A percentile compares a stretch with the other conserved stretches of the same genome.
These are phyloP conservation scores for Watsonalla binaria DNA, from an alignment of 2,888 invertebrate species.

Conservation along the genomic window DNA sequence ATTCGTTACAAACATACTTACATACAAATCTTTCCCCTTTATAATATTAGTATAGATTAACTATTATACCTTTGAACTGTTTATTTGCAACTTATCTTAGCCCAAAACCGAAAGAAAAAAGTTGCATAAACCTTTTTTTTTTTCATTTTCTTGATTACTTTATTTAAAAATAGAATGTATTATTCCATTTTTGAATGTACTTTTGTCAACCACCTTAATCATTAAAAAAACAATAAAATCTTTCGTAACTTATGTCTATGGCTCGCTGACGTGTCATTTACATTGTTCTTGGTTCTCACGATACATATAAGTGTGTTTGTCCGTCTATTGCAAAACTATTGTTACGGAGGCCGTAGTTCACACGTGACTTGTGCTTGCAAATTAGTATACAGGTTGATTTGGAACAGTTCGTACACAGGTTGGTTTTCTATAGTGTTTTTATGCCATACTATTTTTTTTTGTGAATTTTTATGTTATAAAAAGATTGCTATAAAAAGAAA, in stretches of 20 bases:
- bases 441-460: background rate
- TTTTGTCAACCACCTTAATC: background rate
- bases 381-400: conserved; percentile 8
- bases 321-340: conserved; percentile 41
- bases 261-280: conserved; percentile 39
- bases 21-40: no score
- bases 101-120: no score
- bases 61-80: no score
- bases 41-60: no score
- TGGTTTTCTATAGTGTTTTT: no score
- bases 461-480: background rate
- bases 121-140: no score
- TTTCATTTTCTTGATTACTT: no score
- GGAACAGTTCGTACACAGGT: background rate
- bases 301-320: conserved; percentile 41
- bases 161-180: no score
- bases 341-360: conserved; percentile 30
- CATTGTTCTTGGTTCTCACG: conserved; percentile 48
- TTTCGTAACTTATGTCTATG: conserved; percentile 16
- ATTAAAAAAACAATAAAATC: conserved; percentile 3
- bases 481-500: background rate
- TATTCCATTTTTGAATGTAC: no score
- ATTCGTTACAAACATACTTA: no score
- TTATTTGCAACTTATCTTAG: no score
- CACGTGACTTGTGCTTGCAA: conserved; percentile 28